Base-by-base conservation (phyloP, 1,140 invertebrate genomes). In the Scaptodrosophila lebanonensis region DNA sequence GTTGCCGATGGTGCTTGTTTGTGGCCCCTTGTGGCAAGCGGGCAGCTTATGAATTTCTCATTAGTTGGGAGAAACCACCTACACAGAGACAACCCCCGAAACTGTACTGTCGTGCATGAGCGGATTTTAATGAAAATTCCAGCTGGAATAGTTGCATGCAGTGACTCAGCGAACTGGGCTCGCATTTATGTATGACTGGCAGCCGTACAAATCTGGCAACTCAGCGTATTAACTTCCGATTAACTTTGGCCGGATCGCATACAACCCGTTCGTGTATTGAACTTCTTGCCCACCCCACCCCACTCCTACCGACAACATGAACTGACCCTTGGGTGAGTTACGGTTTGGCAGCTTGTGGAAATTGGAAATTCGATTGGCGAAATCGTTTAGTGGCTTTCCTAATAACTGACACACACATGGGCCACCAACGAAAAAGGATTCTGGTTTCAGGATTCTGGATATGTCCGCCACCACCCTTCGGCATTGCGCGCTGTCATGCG, bases 81-180 rank as follows among this genome's bases (percentile, higher is more conserved):
- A 66, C 57, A 61, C 68, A n/a, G 62, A 33, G 44, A 27, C 47
- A 57, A 15, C 12, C 38, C 52, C 52, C 44, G 67, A 77, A 77
- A 59, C 57, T 67, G 68, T 68, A 47, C 44, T 33, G 18, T 32
- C 60, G 63, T 66, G 58, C 73, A 73, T 79, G 69, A 79, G 75
- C 76, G 75, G 65, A 79, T 82, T 79, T 79, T 79, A 79, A 79
- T 79, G 75, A 79, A 79, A 79, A 79, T 79, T 79, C 75, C 75
- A 79, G 47, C 75, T 79, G 75, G 75, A 79, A 79, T 79, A 82
- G 75, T 82, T 47, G 49, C 13, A 40, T 57, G 16, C 47, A 45
- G 51, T 79, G 75, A 79, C 75, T 57, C 75, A 77, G 69, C 68
- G 12, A 72, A 22, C 13, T 15, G 15, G 11, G 12, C 5, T 33